Conservation (phyloP, 64 coral and sea anemone species). For the Acropora yongei region DNA sequence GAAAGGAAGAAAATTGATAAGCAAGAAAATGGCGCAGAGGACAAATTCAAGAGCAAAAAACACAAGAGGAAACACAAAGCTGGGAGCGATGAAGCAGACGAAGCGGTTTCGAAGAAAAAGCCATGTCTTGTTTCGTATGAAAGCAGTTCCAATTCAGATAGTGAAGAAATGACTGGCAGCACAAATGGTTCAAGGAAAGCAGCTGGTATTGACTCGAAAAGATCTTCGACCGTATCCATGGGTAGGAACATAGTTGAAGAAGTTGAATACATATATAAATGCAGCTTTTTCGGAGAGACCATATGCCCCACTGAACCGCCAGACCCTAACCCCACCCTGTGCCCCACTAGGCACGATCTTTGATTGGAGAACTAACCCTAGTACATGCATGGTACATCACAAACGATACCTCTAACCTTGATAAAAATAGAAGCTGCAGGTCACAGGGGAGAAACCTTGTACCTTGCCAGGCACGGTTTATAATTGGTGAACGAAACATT, state of each 20-base stretch:
- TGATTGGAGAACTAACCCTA: no score
- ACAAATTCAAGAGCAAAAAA: constrained; percentile 32
- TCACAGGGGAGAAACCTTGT: no score
- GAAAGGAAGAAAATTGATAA: neutral
- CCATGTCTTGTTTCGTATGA: constrained; percentile 11
- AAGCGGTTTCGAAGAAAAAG: neutral
- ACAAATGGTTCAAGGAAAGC: neutral
- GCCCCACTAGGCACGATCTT: no score
- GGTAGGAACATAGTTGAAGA: neutral
- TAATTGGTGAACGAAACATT: no score
- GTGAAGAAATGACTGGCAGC: neutral
- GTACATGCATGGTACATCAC: no score
- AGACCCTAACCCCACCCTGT: no score
- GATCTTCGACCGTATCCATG: neutral
- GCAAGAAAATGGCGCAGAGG: neutral
- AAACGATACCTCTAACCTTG: no score
- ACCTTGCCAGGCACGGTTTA: no score
- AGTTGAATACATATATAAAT: no score
- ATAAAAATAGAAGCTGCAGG: no score
- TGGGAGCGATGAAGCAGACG: neutral
- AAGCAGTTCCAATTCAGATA: constrained; percentile 1
- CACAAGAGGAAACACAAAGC: constrained; percentile 20
- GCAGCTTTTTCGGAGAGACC: no score
- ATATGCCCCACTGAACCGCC: no score
- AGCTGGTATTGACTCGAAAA: neutral